Evolutionary conservation across 2,797 vertebrate genomes (phyloP), one percentile per base, ranked within the genome.

Genomic region (Crenichthys baileyi): DNA sequence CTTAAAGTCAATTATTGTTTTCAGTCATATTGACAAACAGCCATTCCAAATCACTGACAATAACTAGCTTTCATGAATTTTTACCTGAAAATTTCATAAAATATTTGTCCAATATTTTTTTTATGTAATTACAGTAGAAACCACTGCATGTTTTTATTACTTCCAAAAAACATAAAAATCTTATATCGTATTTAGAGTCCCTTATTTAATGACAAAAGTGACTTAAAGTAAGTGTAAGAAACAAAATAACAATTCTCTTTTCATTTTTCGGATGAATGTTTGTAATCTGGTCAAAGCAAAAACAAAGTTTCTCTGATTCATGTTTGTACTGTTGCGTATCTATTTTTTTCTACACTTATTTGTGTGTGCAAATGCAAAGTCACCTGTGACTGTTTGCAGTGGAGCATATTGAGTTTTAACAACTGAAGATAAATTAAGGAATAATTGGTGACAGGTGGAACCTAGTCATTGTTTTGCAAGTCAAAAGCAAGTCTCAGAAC

Each of bases 1-100:
- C 83, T 89, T 85, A 90, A 92, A 94, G 90, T 91, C 89, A 86
- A 56, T 53, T 68, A 76, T 78, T 83, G 77, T 83, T 74, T 26
- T 73, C 79, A 77, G 26, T 79, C 72, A 85, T 51, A 83, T 81
- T 85, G 78, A n/a, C 18, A 72, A 75, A 46, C 76, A 79, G 56
- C 41, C 18, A 39, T 20, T 67, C 67, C 3, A 36, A 79, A 53
- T n/a, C 29, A 74, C 36, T 74, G 80, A 71, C 41, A 51, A 46
- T 73, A 39, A 5, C 48, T 26, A 31, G 79, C 68, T 70, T 8
- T 24, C 3, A 75, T 75, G 4, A 6, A 53, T 31, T 67, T n/a
- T 58, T 70, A 50, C 7, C 31, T 63, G 70, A 3, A 51, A 53
- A 16, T 61, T 8, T 70, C 2, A 53, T 0, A 58, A 72, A 20